Evolutionary conservation across 2,113 vertebrate species (phyloP).

Genomic region (Suncus etruscus): DNA sequence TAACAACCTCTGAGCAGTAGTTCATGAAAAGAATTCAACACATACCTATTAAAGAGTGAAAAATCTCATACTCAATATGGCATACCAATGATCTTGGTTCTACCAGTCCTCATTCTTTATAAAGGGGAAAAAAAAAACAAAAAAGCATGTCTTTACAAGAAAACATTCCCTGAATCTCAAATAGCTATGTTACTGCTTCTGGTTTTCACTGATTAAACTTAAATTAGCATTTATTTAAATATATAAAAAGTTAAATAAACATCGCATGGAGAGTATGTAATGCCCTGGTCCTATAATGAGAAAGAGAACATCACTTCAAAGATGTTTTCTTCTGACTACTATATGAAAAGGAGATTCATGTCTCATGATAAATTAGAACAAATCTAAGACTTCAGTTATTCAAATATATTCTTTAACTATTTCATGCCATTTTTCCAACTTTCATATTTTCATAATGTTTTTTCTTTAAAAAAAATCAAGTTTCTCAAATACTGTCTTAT

Average conservation of each 20-base stretch:
- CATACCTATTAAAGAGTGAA: too few relatives aligned
- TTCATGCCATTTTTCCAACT: background rate
- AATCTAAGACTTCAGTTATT: background rate
- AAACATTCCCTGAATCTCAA: background rate
- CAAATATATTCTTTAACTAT: background rate
- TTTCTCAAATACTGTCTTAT: background rate
- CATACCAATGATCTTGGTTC: too few relatives aligned
- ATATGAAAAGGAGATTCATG: background rate
- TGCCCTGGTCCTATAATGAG: background rate
- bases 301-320: constrained; percentile 1
- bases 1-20: too few relatives aligned
- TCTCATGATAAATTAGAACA: background rate
- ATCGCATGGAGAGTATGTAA: constrained; percentile 3
- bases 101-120: too few relatives aligned
- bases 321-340: too few relatives aligned
- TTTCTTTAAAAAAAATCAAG: background rate
- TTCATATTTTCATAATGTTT: background rate
- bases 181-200: background rate
- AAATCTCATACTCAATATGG: too few relatives aligned
- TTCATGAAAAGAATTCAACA: too few relatives aligned
- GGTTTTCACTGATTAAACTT: constrained; percentile 67
- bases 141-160: too few relatives aligned
- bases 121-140: too few relatives aligned
- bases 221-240: constrained; percentile 63
- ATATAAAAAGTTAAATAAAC: background rate